Percentiles rank a stretch among this genome's conserved stretches.
Evolutionary conservation across 2,888 invertebrate species (phyloP).

Genomic region (Operophtera brumata): DNA sequence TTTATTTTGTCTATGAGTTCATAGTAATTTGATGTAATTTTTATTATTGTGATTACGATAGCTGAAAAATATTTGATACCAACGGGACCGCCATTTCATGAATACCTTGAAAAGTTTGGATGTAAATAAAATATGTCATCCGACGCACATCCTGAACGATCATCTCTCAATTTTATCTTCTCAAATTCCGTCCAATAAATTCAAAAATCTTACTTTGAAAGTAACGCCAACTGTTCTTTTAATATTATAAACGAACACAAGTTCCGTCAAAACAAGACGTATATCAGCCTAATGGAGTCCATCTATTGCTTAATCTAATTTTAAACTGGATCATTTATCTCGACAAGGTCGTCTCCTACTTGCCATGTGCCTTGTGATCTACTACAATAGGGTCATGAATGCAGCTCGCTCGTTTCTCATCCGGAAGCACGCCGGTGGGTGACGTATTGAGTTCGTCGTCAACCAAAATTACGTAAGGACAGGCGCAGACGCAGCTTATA

Average conservation of each 20-base stretch:
- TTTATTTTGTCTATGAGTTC: background rate
- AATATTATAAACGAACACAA: slow-evolving; percentile 40
- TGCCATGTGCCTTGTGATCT: slow-evolving; percentile 51
- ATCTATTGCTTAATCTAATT: slow-evolving; percentile 46
- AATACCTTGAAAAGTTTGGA: too few relatives aligned
- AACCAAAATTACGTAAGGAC: slow-evolving; percentile 73
- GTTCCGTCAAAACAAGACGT: slow-evolving; percentile 44
- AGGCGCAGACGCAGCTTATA: slow-evolving; percentile 72
- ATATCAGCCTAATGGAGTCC: slow-evolving; percentile 43
- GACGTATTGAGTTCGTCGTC: slow-evolving; percentile 77
- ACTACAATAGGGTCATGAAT: slow-evolving; percentile 49
- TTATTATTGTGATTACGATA: too few relatives aligned
- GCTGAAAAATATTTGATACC: too few relatives aligned
- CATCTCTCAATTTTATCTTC: slow-evolving; percentile 40
- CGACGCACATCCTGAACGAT: slow-evolving; percentile 31
- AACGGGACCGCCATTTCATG: too few relatives aligned
- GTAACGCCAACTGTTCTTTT: slow-evolving; percentile 28
- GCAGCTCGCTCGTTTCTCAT: slow-evolving; percentile 61
- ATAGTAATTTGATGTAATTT: too few relatives aligned
- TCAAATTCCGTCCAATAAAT: slow-evolving; percentile 34
- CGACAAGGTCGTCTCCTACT: slow-evolving; percentile 54
- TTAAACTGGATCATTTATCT: slow-evolving; percentile 39
- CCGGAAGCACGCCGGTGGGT: slow-evolving; percentile 62
- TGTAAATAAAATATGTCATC: slow-evolving; percentile 37
- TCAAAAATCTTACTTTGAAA: slow-evolving; percentile 22